Evolutionary conservation across 2,113 vertebrate species (phyloP), one percentile per base, ranked within the genome.

Genomic region (Trematomus loennbergii): DNA sequence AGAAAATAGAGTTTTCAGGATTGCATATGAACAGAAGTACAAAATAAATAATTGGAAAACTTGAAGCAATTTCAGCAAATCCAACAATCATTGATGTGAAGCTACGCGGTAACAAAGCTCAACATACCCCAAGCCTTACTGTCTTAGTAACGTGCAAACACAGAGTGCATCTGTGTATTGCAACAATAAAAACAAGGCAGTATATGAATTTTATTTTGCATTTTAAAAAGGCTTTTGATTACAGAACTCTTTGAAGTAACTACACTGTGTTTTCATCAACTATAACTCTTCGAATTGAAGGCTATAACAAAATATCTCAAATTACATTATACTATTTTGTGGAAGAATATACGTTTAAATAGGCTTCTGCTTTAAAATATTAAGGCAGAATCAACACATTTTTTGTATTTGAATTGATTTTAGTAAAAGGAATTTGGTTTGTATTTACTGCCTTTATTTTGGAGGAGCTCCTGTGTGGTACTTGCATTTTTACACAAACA

Each of bases 1-100:
- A 29, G 45, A 46, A 71, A 76, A 49, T 33, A 71, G 72, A 59
- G 45, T 58, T 74, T 8, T 45, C 36, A 57, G 50, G 18, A n/a
- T 33, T 52, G 33, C 33, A 46, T 36, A 29, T 48, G 12, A 60
- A 66, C 72, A 67, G 49, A 57, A 52, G 49, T 33, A 40, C 12
- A 75, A 72, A 36, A 29, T 29, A 29, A 29, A 29, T 29, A 29
- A 29, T 16, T 5, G 18, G 43, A 75, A 74, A 75, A 82, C 62
- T 36, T 81, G 49, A 55, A 40, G 22, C 40, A 49, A 69, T 29
- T 13, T 68, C 49, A n/a, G 5, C 36, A 53, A 54, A 75, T 82
- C 75, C 66, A 78, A 73, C 63, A 52, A 36, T 46, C 49, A 82
- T n/a, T 79, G 67, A 80, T 57, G 33, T 74, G 78, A n/a, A 78